Conservation (phyloP, 2,888 invertebrate genomes). For the Tigriopus californicus region DNA sequence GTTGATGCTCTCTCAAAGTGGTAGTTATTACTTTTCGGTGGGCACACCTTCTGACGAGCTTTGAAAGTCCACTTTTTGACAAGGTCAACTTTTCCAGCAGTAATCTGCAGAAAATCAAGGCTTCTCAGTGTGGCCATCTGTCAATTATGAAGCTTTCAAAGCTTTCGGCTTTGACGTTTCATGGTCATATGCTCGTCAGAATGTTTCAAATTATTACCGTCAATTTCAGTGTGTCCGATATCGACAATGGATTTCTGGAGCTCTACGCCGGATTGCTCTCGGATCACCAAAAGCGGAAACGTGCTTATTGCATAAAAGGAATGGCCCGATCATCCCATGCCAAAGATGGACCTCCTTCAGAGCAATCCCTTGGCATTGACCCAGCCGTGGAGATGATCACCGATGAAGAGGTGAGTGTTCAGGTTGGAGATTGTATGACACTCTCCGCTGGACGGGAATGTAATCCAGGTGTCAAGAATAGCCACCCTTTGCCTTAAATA, state of each 20-base stretch:
- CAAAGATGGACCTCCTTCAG: slow-evolving; percentile 23
- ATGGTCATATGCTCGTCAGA: not conserved
- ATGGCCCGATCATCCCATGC: slow-evolving; percentile 29
- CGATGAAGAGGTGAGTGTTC: slow-evolving; percentile 27
- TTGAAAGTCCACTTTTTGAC: too few relatives aligned
- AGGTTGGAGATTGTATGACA: not conserved
- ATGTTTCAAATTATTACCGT: slow-evolving; percentile 16
- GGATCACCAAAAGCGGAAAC: slow-evolving; percentile 72
- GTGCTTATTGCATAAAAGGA: slow-evolving; percentile 49
- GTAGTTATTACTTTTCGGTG: too few relatives aligned
- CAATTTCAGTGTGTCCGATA: slow-evolving; percentile 64
- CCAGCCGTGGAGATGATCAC: slow-evolving; percentile 24
- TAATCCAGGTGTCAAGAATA: not conserved
- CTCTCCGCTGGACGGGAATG: too few relatives aligned
- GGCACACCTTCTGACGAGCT: too few relatives aligned
- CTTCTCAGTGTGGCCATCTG: too few relatives aligned
- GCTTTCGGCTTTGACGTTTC: too few relatives aligned
- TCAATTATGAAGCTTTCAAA: too few relatives aligned
- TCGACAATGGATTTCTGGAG: slow-evolving; percentile 85
- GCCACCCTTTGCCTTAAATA: not conserved
- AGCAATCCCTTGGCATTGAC: slow-evolving; percentile 25
- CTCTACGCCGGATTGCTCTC: slow-evolving; percentile 77
- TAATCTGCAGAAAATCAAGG: too few relatives aligned
- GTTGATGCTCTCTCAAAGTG: too few relatives aligned
- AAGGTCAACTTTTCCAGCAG: too few relatives aligned